Evolutionary conservation across 2,113 vertebrate genomes (phyloP).

Genomic region (Neogale vison): DNA sequence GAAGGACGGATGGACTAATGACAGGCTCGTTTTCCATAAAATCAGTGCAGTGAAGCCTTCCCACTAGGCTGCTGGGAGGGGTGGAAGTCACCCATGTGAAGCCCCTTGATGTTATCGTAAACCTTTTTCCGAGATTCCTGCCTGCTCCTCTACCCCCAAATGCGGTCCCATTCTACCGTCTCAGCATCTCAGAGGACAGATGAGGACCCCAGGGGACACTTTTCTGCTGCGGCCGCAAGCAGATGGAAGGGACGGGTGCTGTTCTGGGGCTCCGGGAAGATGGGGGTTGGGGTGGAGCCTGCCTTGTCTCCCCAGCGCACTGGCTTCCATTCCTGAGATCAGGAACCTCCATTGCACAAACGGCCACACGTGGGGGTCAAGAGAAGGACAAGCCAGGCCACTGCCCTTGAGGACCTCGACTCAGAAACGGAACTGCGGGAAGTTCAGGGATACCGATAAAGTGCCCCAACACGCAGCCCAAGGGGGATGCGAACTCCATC

Average conservation of each 20-base stretch:
- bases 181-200: not conserved
- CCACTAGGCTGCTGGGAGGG: not conserved
- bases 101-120: not conserved
- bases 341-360: not conserved
- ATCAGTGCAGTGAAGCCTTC: not conserved
- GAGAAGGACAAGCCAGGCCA: not conserved
- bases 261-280: not conserved
- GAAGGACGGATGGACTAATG: not conserved
- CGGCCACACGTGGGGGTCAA: not conserved
- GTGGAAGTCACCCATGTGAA: not conserved
- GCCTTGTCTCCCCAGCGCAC: not conserved
- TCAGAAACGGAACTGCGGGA: not conserved
- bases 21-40: not conserved
- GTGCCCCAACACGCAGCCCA: not conserved
- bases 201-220: not conserved
- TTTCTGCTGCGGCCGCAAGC: not conserved
- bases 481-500: not conserved
- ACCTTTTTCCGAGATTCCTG: not conserved
- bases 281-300: accelerated
- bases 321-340: not conserved
- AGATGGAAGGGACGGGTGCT: not conserved
- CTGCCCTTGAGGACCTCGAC: not conserved
- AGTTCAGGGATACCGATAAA: not conserved
- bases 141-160: not conserved
- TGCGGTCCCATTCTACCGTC: not conserved